Percentiles rank a stretch among this genome's conserved stretches.
phyloP scores from a whole-genome alignment of 2,113 vertebrate genomes.

The Pogona vitticeps region DNA sequence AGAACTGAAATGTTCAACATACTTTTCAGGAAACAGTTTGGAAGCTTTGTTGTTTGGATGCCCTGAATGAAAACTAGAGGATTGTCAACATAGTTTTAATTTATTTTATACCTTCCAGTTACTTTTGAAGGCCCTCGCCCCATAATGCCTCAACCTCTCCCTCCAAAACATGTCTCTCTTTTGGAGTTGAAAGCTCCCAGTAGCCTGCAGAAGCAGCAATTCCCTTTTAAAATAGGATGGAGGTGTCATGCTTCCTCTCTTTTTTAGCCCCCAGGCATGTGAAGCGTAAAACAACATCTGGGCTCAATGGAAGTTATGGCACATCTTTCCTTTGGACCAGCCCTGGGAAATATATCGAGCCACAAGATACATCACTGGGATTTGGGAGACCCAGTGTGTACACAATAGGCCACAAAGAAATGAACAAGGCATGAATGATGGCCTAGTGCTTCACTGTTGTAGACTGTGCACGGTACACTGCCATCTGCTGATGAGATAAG shows the following conservation, averaged over 20 bases:
- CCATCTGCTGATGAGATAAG: constrained; percentile 14
- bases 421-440: not conserved
- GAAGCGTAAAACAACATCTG: not conserved
- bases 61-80: not conserved
- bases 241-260: not conserved
- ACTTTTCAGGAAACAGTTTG: not conserved
- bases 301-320: not conserved
- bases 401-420: not conserved
- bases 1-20: not conserved
- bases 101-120: too few species aligned
- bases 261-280: not conserved
- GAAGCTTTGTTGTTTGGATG: not conserved
- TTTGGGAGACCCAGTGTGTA: not conserved
- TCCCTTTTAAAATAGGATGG: too few species aligned
- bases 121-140: too few species aligned
- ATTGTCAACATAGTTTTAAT: not conserved
- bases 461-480: not conserved
- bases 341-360: not conserved
- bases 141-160: too few species aligned
- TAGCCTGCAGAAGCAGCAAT: too few species aligned
- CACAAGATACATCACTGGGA: not conserved
- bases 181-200: too few species aligned
- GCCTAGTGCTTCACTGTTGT: not conserved
- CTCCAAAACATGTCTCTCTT: too few species aligned
- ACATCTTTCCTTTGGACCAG: not conserved